phyloP scores from a whole-genome alignment of 2,797 vertebrate genomes.

The Brachymystax lenok region DNA sequence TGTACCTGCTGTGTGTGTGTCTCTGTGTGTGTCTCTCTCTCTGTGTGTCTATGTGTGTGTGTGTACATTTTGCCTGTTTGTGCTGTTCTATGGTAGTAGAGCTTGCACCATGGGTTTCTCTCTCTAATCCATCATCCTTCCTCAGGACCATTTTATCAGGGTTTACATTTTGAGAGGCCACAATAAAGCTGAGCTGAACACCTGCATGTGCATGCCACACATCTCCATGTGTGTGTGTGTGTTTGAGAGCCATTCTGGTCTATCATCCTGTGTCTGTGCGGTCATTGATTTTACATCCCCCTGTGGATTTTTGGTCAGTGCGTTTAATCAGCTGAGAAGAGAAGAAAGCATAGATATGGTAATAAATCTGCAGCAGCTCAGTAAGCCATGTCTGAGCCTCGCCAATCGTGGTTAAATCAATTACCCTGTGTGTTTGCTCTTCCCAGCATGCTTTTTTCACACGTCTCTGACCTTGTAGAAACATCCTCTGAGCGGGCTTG shows the following conservation, averaged over 20 bases:
- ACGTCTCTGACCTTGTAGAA: conserved; percentile 51
- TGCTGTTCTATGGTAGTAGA: background rate
- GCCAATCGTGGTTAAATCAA: conserved; percentile 48
- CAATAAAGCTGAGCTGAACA: background rate
- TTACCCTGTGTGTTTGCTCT: conserved; percentile 54
- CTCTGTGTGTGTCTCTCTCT: background rate
- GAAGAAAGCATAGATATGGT: conserved; percentile 17
- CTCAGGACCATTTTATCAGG: conserved; percentile 7
- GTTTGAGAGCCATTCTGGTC: background rate
- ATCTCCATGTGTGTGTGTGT: background rate
- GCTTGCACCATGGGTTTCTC: background rate
- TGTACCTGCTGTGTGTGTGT: background rate
- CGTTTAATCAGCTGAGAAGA: conserved; percentile 23
- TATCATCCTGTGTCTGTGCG: conserved; percentile 10
- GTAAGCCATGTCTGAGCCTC: conserved; percentile 39
- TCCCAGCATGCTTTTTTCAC: conserved; percentile 37
- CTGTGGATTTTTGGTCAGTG: conserved; percentile 3
- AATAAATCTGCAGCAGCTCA: conserved; percentile 36
- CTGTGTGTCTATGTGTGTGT: background rate
- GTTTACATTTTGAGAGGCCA: background rate
- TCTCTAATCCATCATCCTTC: background rate
- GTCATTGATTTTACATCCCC: conserved; percentile 9
- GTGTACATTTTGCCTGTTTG: background rate
- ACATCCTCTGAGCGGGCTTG: conserved; percentile 36
- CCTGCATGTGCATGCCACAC: background rate